Percentiles rank a stretch among this genome's conserved stretches.
phyloP scores from a whole-genome alignment of 1,140 invertebrate species.

The Popillia japonica region DNA sequence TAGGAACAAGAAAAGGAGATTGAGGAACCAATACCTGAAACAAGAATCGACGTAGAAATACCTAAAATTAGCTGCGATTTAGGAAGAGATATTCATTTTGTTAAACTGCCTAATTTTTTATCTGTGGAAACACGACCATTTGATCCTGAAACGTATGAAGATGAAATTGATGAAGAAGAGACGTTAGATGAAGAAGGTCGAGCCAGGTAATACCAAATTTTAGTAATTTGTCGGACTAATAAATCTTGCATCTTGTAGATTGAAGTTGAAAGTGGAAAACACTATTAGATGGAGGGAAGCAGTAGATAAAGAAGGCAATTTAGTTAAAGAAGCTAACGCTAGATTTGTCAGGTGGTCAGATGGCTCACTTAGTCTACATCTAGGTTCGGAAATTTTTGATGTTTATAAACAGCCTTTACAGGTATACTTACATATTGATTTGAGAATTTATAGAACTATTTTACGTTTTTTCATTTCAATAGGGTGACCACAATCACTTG shows the following conservation, averaged over 20 bases:
- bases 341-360: constrained; percentile 97
- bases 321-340: constrained; percentile 92
- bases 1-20: constrained; percentile 71
- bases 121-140: constrained; percentile 94
- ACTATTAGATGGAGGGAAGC: constrained; percentile 95
- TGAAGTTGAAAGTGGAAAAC: constrained; percentile 96
- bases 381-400: constrained; percentile 98
- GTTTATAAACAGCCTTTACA: constrained; percentile 92
- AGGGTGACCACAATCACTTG: constrained; percentile 93
- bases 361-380: constrained; percentile 95
- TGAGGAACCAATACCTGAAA: constrained; percentile 82
- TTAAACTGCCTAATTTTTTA: constrained; percentile 93
- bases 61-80: constrained; percentile 93
- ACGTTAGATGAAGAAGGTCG: constrained; percentile 97
- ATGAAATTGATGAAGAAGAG: constrained; percentile 99
- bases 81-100: constrained; percentile 92
- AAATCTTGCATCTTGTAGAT: constrained; percentile 59
- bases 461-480: constrained; percentile 52
- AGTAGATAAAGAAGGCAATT: constrained; percentile 85
- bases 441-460: neutral
- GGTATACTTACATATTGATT: constrained; percentile 51
- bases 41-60: constrained; percentile 95
- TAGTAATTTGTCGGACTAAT: no score
- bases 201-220: constrained; percentile 67
- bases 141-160: constrained; percentile 94